Evolutionary conservation across 1,140 invertebrate species (phyloP), one percentile per base, ranked within the genome.

Genomic region (Acromyrmex heyeri): DNA sequence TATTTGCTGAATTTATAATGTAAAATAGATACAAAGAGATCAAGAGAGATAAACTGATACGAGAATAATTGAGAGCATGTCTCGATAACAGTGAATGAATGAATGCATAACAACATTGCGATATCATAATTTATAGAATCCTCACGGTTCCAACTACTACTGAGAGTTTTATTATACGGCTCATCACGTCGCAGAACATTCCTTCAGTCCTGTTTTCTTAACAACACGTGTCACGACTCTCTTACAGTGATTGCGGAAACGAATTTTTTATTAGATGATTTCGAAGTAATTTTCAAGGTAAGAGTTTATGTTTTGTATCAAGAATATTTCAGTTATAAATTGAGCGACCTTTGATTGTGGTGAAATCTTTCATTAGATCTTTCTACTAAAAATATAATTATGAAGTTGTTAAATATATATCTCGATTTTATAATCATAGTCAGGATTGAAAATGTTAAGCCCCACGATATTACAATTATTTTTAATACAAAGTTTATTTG

Each of bases 181-280:
- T 82, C 24, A 18, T 73, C n/a, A 72, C 18, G 34, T 21, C 5
- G 64, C 67, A 59, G 24, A 83, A 83, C 79, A 83, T 75, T 83
- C 57, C 79, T 73, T 61, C 69, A 44, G 21, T 73, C n/a, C 38
- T 50, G 18, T 83, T 48, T 48, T 83, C 24, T 48, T 24, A 53
- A 18, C 55, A 44, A 82, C 38, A 12, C 16, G 55, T 55, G 24
- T 75, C 44, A 62, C 38, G 55, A 38, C n/a, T 70, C 16, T 34
- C 10, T 55, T 50, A 8, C 44, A 50, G 24, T 48, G 59, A 48
- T 30, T 38, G n/a, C n/a, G 24, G 38, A 44, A 5, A 21, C 67
- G 24, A 72, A 21, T 57, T 48, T 27, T 61, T 73, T 59, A 14
- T 82, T 79, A 59, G 16, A 1, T 50, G 34, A 82, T 73, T 83